A percentile compares a stretch with the other conserved stretches of the same genome.
These are phyloP conservation scores for Poeciliopsis infans DNA, from an alignment of 2,797 vertebrate genomes.

Conservation along the genomic window DNA sequence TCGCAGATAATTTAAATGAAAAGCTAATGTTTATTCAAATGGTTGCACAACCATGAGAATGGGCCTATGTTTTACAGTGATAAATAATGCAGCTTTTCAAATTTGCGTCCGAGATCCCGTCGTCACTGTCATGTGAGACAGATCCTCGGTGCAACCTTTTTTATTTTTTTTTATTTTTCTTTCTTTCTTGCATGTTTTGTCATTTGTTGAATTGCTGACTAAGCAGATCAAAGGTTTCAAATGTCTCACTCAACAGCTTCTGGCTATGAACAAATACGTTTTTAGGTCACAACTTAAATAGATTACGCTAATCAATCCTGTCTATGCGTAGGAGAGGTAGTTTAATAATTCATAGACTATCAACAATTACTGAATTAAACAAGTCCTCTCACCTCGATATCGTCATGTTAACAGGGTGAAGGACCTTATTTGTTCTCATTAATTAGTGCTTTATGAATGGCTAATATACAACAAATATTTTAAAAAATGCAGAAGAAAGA, in stretches of 20 bases:
- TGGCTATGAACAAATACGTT: neutral
- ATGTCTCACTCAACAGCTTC: neutral
- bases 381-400: neutral
- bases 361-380: neutral
- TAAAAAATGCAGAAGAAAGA: neutral
- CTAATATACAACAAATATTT: neutral
- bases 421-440: neutral
- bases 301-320: neutral
- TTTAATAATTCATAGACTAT: neutral
- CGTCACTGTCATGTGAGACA: neutral
- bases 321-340: neutral
- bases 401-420: neutral
- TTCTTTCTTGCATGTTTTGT: neutral
- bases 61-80: neutral
- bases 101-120: neutral
- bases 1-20: neutral
- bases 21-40: neutral
- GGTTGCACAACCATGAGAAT: neutral
- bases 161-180: neutral
- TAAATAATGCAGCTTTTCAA: neutral
- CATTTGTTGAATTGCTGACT: neutral
- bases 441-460: neutral
- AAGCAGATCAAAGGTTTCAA: neutral
- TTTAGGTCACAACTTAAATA: neutral
- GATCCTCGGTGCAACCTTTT: neutral